A percentile compares a stretch with the other conserved stretches of the same genome.
These are phyloP conservation scores for Neoaliturus tenellus DNA, from an alignment of 2,888 invertebrate genomes.

Conservation along the genomic window DNA sequence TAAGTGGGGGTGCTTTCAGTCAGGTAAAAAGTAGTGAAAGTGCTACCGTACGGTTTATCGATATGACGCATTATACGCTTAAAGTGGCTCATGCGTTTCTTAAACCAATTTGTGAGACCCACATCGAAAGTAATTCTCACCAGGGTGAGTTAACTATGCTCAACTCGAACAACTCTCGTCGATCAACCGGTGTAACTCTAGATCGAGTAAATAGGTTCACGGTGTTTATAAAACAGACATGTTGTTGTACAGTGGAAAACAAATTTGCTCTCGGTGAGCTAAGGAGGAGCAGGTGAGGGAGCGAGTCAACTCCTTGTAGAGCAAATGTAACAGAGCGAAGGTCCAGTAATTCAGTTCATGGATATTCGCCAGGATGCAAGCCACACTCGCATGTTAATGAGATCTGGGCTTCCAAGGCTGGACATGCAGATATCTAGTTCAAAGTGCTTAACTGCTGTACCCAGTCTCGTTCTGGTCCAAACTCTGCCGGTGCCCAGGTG, in stretches of 20 bases:
- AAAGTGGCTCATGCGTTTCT: too few relatives aligned
- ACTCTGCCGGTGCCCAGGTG: too few relatives aligned
- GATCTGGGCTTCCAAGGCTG: not conserved
- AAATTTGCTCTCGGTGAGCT: not conserved
- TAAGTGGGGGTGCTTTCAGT: too few relatives aligned
- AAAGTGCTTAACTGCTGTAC: not conserved
- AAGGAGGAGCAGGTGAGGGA: not conserved
- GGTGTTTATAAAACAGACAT: not conserved
- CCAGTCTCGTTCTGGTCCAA: too few relatives aligned
- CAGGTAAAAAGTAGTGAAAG: too few relatives aligned
- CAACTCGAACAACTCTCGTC: not conserved
- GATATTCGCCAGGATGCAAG: constrained; percentile 32
- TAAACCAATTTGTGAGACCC: too few relatives aligned
- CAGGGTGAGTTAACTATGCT: too few relatives aligned
- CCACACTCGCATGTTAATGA: constrained; percentile 26
- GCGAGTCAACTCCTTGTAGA: constrained; percentile 9
- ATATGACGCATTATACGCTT: too few relatives aligned
- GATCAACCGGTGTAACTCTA: not conserved
- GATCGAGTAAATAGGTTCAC: not conserved
- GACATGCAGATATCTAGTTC: not conserved
- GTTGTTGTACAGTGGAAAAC: constrained; percentile 1
- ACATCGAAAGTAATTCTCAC: too few relatives aligned
- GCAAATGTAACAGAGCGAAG: constrained; percentile 33
- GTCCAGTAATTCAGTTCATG: constrained; percentile 47
- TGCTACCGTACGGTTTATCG: too few relatives aligned